Conservation (phyloP, 2,888 invertebrate species). For the Nudaria mundana region DNA sequence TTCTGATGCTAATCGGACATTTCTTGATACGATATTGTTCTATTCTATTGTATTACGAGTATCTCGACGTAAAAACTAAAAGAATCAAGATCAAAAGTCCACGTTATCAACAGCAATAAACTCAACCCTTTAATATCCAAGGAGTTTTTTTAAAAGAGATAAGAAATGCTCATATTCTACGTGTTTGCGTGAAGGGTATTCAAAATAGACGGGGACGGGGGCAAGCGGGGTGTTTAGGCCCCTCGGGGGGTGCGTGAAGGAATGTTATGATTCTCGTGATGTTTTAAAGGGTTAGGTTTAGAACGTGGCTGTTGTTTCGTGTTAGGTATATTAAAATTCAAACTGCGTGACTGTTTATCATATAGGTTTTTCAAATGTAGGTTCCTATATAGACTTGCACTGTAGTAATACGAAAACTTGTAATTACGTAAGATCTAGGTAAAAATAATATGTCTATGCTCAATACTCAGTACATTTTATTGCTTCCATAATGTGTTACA, state of each 20-base stretch:
- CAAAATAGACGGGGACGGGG: conserved; percentile 9
- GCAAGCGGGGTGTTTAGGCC: neutral
- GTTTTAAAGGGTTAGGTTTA: conserved; percentile 13
- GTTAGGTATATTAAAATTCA: conserved; percentile 4
- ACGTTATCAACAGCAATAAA: conserved; percentile 7
- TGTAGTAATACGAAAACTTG: no score
- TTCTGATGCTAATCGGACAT: neutral
- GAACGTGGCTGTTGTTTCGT: conserved; percentile 5
- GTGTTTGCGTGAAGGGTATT: conserved; percentile 13
- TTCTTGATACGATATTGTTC: neutral
- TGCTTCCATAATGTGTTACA: no score
- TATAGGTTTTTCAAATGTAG: no score
- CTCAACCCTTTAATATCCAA: conserved; percentile 6
- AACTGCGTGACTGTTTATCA: neutral
- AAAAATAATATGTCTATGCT: no score
- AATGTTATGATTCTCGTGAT: conserved; percentile 18
- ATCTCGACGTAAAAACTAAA: no score
- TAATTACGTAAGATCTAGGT: no score
- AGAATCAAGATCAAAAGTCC: neutral
- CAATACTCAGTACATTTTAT: no score
- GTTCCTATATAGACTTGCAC: no score
- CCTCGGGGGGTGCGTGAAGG: conserved; percentile 13
- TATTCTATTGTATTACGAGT: neutral
- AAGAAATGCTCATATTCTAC: conserved; percentile 12
- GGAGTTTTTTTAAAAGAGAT: conserved; percentile 10